These are phyloP conservation scores for Triops longicaudatus DNA, from an alignment of 1,140 invertebrate genomes.

Conservation along the genomic window DNA sequence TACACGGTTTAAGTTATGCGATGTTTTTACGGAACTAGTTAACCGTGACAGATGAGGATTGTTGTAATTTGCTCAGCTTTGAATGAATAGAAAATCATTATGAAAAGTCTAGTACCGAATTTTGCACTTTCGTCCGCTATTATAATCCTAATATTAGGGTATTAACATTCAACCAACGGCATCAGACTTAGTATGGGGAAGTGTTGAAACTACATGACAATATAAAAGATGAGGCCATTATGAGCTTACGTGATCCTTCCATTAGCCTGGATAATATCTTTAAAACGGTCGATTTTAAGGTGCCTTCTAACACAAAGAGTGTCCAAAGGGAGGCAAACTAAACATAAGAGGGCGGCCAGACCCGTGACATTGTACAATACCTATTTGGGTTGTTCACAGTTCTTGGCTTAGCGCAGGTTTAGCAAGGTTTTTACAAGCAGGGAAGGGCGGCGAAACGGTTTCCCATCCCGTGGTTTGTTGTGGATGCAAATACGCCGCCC, in stretches of 20 bases:
- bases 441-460: not conserved
- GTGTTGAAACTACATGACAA: not conserved
- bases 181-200: not conserved
- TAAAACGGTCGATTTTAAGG: not conserved
- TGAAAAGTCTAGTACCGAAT: too few relatives aligned
- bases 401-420: not conserved
- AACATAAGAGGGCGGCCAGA: not conserved
- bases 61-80: too few relatives aligned
- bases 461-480: not conserved
- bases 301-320: not conserved
- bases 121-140: too few relatives aligned
- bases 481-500: constrained; percentile 1
- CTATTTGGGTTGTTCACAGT: not conserved
- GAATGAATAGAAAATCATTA: too few relatives aligned
- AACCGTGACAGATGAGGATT: too few relatives aligned
- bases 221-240: constrained; percentile 6
- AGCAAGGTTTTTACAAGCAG: not conserved
- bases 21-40: too few relatives aligned
- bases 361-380: not conserved
- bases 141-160: too few relatives aligned
- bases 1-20: too few relatives aligned
- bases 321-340: not conserved
- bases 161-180: not conserved
- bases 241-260: constrained; percentile 6
- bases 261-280: not conserved